Evolutionary conservation across 2,797 vertebrate species (phyloP).

Genomic region (Tiaroga cobitis): DNA sequence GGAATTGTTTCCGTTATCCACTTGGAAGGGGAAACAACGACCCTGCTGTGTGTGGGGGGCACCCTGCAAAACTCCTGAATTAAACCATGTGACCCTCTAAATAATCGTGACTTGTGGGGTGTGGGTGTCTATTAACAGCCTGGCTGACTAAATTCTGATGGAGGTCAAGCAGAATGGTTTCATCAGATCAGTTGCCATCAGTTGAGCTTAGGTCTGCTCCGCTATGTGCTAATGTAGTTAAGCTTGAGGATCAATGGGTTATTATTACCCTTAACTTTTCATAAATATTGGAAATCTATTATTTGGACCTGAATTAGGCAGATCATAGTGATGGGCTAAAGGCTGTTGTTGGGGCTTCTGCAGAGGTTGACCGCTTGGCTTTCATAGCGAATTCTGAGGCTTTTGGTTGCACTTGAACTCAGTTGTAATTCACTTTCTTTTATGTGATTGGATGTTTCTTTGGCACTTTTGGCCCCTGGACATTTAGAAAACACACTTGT

Average conservation of each 20-base stretch:
- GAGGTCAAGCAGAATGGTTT: conserved; percentile 38
- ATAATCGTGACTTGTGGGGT: not conserved
- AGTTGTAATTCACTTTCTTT: not conserved
- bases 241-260: not conserved
- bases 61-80: not conserved
- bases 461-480: not conserved
- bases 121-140: conserved; percentile 27
- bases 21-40: not conserved
- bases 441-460: not conserved
- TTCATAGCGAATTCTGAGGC: not conserved
- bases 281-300: conserved; percentile 9
- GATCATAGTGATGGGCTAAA: not conserved
- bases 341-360: not conserved
- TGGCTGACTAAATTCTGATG: conserved; percentile 21
- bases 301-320: not conserved
- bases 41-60: not conserved
- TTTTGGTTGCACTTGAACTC: not conserved
- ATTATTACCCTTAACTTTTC: not conserved
- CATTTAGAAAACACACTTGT: not conserved
- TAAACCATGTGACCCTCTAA: not conserved
- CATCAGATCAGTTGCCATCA: not conserved
- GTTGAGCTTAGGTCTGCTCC: not conserved
- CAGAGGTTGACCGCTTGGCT: not conserved
- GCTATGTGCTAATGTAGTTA: conserved; percentile 17
- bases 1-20: conserved; percentile 36